Percentiles rank a stretch among this genome's conserved stretches.
These are phyloP conservation scores for Palythoa grandiflora DNA, from an alignment of 92 coral and sea anemone genomes.

Conservation along the genomic window DNA sequence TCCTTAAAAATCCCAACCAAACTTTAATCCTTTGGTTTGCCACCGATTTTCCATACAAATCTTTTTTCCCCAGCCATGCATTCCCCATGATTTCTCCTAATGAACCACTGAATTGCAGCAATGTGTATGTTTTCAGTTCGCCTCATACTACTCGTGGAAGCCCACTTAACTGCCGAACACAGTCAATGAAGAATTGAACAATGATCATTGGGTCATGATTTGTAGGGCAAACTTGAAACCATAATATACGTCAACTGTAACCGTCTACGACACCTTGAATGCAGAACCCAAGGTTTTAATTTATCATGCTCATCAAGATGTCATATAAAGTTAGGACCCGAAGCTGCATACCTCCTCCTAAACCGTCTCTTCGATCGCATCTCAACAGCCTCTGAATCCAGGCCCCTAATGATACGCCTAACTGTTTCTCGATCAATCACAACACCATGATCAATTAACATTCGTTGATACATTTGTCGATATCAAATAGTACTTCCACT, in stretches of 20 bases:
- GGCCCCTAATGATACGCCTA: slow-evolving; percentile 5
- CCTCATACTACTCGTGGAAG: no score
- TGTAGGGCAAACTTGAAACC: background rate
- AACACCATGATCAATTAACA: slow-evolving; percentile 21
- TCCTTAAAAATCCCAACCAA: no score
- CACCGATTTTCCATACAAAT: no score
- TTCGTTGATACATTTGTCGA: slow-evolving; percentile 35
- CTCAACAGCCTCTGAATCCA: background rate
- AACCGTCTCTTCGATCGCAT: background rate
- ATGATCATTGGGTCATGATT: no score
- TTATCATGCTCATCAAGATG: background rate
- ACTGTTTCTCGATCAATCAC: slow-evolving; percentile 8
- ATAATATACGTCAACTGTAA: background rate
- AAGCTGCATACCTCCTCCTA: slow-evolving; percentile 8
- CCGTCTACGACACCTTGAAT: background rate
- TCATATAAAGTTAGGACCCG: background rate
- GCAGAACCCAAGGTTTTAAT: background rate
- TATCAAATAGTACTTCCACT: slow-evolving; percentile 52
- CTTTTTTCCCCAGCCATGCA: no score
- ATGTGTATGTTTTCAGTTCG: no score
- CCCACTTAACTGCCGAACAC: no score
- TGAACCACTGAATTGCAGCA: no score
- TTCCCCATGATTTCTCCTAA: no score
- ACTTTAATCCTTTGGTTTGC: no score
- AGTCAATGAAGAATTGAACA: no score